Base-by-base conservation (phyloP, 2,113 vertebrate species). In the Centropus unirufus region DNA sequence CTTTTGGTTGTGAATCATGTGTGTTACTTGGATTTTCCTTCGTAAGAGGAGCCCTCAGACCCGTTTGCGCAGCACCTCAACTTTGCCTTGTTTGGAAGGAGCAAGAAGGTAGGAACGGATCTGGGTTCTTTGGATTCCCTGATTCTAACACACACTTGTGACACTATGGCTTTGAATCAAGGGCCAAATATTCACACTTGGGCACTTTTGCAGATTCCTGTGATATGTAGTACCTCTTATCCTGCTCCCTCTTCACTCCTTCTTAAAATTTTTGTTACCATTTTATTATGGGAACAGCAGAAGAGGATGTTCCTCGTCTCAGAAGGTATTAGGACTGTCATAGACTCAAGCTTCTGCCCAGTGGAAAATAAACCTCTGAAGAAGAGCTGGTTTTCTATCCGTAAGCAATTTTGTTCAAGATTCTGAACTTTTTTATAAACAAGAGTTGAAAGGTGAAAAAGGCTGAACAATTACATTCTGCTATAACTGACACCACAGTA, bases 1-100 rank as follows among this genome's bases (percentile, higher is more conserved):
- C 93, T 97, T 97, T 95, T 96, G 92, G 90, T 98, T 97, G 76
- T 98, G 95, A 98, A 95, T 98, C n/a, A 8, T 84, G 46, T 57
- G 52, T 91, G 39, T 51, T 91, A 58, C 22, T 46, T 75, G 49
- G 58, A 51, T 36, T 66, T 36, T 66, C 7, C 52, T 58, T 57
- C 40, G 61, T 81, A 79, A 59, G 46, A 70, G 74, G 73, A 80
- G 49, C 22, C 82, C 16, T 14, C 19, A 44, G 24, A 66, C 22
- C 8, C 42, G 10, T 75, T 87, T 90, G 63, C 46, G 59, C 26
- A 91, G 63, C 83, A 70, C 54, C 24, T 94, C 62, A 69, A 36
- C 69, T 68, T 72, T 14, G 32, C 30, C 83, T 82, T 20, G 34
- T 24, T 64, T 83, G 34, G 83, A 61, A 78, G 34, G 34, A 67